Base-by-base conservation (phyloP, 2,888 invertebrate species). In the Copidosoma aretas region DNA sequence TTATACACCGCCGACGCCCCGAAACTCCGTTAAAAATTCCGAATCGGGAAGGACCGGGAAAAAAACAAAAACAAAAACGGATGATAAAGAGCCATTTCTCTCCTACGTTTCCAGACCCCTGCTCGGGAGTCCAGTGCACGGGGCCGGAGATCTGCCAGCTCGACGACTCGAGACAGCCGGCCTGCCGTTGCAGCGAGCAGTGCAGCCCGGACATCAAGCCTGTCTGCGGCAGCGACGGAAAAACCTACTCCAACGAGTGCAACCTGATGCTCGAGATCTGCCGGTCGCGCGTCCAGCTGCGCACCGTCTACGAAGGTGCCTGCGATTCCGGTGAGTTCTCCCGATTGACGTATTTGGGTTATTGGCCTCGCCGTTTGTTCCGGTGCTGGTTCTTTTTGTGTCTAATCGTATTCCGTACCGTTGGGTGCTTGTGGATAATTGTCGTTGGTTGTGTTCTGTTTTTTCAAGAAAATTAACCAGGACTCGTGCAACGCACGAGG, bases 91-190 rank as follows among this genome's bases (percentile, higher is more conserved):
- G 32, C 32, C 8, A 8, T 32, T 32, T 1, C 3, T 46, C 2
- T 14, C 41, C 41, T 41, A n/a, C 19, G 32, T 57, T 57, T 10
- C 60, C 86, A 95, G 95, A 95, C 88, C 95, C 95, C 1, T 95
- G 95, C 84, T 88, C 89, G 53, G 91, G 89, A 67, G 88, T 92
- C 74, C 88, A 89, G 78, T 95, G 95, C 84, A 87, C 89, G 39
- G 89, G 91, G 74, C 91, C 91, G 41, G 92, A 94, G 80, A 87
- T 93, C 70, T 95, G 95, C 85, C 93, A 93, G 83, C 86, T 95
- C 83, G 93, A 93, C 84, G 89, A 88, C 75, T 88, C 90, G 63
- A 88, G 95, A 57, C 88, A 90, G 74, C 93, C 95, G 0, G 87
- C 88, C 53, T 95, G 95, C 82, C 88, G 89, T 70, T 95, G 95